These are phyloP conservation scores for Drosophila birchii DNA, from an alignment of 2,888 invertebrate species.

Conservation along the genomic window DNA sequence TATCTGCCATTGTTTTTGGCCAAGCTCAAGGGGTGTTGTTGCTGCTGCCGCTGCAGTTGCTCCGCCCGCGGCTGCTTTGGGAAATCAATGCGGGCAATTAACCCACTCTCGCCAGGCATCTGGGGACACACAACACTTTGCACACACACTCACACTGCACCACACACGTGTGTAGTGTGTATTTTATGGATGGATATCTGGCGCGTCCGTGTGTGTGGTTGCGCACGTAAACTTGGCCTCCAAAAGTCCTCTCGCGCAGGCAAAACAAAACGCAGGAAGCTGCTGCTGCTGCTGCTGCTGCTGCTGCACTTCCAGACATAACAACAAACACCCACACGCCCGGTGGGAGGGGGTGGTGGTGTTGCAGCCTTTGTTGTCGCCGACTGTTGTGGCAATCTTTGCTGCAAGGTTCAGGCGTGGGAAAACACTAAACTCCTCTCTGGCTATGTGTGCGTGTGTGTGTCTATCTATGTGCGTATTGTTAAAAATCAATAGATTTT, in stretches of 20 bases:
- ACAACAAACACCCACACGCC: constrained; percentile 24
- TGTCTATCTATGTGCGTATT: constrained; percentile 52
- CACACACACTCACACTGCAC: background rate
- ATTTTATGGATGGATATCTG: constrained; percentile 3
- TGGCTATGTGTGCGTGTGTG: constrained; percentile 7
- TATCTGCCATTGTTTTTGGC: constrained; percentile 1
- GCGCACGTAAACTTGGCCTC: constrained; percentile 79
- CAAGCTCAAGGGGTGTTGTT: constrained; percentile 3
- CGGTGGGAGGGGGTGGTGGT: background rate
- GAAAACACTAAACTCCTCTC: constrained; percentile 21
- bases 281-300: constrained; percentile 8
- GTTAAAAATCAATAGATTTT: constrained; percentile 73
- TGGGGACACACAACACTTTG: constrained; percentile 14
- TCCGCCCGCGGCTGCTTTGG: constrained; percentile 7
- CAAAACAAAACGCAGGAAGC: constrained; percentile 48
- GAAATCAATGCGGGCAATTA: constrained; percentile 45
- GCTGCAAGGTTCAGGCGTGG: constrained; percentile 13
- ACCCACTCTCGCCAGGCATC: constrained; percentile 35
- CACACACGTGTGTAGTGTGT: constrained; percentile 12
- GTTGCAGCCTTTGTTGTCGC: constrained; percentile 28
- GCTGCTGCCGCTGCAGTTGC: constrained; percentile 6
- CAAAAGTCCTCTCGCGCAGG: constrained; percentile 57
- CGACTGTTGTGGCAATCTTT: constrained; percentile 22
- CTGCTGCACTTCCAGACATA: constrained; percentile 34
- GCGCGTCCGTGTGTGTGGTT: constrained; percentile 20